Conservation (phyloP, 2,797 vertebrate genomes). For the Lutjanus campechanus region DNA sequence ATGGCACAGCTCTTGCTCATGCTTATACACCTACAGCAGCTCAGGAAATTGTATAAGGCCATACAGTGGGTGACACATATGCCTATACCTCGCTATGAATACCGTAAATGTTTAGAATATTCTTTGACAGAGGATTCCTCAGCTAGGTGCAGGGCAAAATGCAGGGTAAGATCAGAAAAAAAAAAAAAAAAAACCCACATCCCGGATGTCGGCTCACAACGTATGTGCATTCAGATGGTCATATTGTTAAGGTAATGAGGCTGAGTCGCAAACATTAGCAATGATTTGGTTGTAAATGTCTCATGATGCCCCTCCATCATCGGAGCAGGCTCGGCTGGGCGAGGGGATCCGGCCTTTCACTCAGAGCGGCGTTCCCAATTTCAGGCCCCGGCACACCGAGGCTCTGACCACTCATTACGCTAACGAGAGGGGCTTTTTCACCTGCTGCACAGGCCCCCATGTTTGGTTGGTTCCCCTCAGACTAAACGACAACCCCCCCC, state of each 20-base stretch:
- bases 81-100: slow-evolving; percentile 78
- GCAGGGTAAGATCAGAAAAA: slow-evolving; percentile 45
- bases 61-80: slow-evolving; percentile 76
- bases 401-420: slow-evolving; percentile 98
- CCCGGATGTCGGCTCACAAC: slow-evolving; percentile 49
- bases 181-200: slow-evolving; percentile 37
- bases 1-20: slow-evolving; percentile 77
- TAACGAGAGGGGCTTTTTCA: slow-evolving; percentile 99
- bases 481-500: slow-evolving; percentile 76
- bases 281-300: slow-evolving; percentile 70
- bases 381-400: slow-evolving; percentile 76
- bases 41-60: slow-evolving; percentile 77
- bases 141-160: slow-evolving; percentile 48
- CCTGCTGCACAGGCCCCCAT: slow-evolving; percentile 94
- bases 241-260: slow-evolving; percentile 80
- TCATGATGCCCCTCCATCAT: slow-evolving; percentile 58
- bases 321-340: slow-evolving; percentile 47
- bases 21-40: slow-evolving; percentile 78
- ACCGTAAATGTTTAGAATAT: slow-evolving; percentile 83
- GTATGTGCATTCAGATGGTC: slow-evolving; percentile 51
- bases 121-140: slow-evolving; percentile 67
- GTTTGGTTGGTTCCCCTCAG: slow-evolving; percentile 83
- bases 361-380: slow-evolving; percentile 76
- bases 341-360: slow-evolving; percentile 83
- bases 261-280: slow-evolving; percentile 55